Base-by-base conservation (phyloP, 2,888 invertebrate species). In the Craniophora ligustri region DNA sequence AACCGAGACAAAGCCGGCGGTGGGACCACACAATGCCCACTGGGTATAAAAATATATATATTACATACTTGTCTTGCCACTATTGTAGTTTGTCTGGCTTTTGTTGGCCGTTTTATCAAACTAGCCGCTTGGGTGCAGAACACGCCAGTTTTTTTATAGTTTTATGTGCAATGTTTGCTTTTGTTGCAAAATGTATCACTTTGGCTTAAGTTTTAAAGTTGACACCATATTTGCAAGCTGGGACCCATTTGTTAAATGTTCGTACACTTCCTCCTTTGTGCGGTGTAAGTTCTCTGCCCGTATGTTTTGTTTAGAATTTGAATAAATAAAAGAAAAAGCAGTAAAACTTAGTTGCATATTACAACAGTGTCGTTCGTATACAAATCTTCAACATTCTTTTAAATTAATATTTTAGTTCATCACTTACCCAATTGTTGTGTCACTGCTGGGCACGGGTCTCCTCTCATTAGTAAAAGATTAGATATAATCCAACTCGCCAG, bases 1-100 rank as follows among this genome's bases (percentile, higher is more conserved):
- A 40, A 51, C 63, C 76, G 75, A 83, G 82, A 84, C 85, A 83
- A 85, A 81, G 79, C 72, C 75, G 59, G 72, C 75, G 59, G 66
- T 76, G 76, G 67, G 72, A 64, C 72, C 74, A 58, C 68, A 68
- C 72, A 67, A 63, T 72, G 65, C 69, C 65, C 74, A 66, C 48
- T 39, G 67, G 54, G 34, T 42, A 60, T 60, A 61, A 67, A 73
- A 74, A 79, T 76, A 81, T 78, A 81, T 78, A 81, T 81, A 79
- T 79, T 75, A 70, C 72, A 77, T 72, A 57, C 62, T 64, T 59
- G 78, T 77, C 80, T 79, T 74, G 54, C 62, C 62, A 69, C 70
- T 70, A 68, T 71, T 68, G 67, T 78, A 74, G 72, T 81, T 80
- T 80, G 81, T 81, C 74, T 75, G 63, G 79, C 72, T 81, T 76